These are phyloP conservation scores for Melanotaenia nigrans DNA, from an alignment of 2,797 vertebrate species.

Conservation along the genomic window DNA sequence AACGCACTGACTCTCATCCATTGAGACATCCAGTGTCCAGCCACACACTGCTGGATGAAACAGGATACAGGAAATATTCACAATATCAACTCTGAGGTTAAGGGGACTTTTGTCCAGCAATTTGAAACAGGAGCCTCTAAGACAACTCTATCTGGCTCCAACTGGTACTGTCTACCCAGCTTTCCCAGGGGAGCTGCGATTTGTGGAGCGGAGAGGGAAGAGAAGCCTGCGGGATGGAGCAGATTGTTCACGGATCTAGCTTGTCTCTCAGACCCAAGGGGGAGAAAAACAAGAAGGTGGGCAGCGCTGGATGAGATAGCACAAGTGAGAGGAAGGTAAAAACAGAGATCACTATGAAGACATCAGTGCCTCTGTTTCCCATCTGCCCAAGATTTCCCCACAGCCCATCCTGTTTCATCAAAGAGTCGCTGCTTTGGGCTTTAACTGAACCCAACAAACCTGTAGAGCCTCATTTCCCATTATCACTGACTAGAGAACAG, in stretches of 20 bases:
- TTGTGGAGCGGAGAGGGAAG: slow-evolving; percentile 73
- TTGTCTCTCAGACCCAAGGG: slow-evolving; percentile 61
- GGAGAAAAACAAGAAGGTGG: slow-evolving; percentile 23
- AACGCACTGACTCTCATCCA: background rate
- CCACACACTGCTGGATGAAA: slow-evolving; percentile 8
- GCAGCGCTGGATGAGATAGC: slow-evolving; percentile 38
- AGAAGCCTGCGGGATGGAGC: slow-evolving; percentile 65
- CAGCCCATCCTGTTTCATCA: slow-evolving; percentile 57
- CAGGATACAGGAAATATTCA: slow-evolving; percentile 26
- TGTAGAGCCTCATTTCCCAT: slow-evolving; percentile 16
- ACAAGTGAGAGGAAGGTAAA: slow-evolving; percentile 23
- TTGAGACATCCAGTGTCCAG: background rate
- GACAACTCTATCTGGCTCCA: slow-evolving; percentile 77
- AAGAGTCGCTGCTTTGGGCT: slow-evolving; percentile 43
- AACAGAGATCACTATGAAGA: slow-evolving; percentile 76
- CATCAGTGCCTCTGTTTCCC: slow-evolving; percentile 75
- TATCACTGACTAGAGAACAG: slow-evolving; percentile 43
- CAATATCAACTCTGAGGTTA: slow-evolving; percentile 33
- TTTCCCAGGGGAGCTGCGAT: slow-evolving; percentile 76
- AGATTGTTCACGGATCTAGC: slow-evolving; percentile 78
- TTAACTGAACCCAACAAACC: slow-evolving; percentile 43
- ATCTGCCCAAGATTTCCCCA: slow-evolving; percentile 70
- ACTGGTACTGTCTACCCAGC: slow-evolving; percentile 60
- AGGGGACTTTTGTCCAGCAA: slow-evolving; percentile 73
- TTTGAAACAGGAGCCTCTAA: slow-evolving; percentile 77